Evolutionary conservation across 2,797 vertebrate genomes (phyloP), one percentile per base, ranked within the genome.

Genomic region (Phylloscopus collybita): DNA sequence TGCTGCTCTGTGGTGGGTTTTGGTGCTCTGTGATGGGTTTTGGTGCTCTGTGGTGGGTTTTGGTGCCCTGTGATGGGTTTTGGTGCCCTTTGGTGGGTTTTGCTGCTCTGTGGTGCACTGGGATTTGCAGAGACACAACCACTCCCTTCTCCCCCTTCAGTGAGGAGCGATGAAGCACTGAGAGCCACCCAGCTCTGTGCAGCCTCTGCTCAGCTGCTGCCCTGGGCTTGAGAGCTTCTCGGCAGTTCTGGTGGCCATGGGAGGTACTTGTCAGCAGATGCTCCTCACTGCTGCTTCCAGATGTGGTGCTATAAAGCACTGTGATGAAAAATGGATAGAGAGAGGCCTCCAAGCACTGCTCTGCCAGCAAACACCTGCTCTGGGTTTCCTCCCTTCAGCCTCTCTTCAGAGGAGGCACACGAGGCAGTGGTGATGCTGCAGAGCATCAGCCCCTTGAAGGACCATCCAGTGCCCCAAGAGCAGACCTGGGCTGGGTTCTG

Each of bases 341-440:
- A 27, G 27, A 49, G 50, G 22, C 54, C 47, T 67, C 49, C 34
- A 54, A 78, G 65, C 3, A 1, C 26, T 0, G 3, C 66, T 70
- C 53, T 57, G 71, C 19, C 71, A 67, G 75, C 80, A 47, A 57
- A 26, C 0, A 0, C 30, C 40, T 54, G 80, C 72, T 26, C 54
- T 6, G 1, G 30, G 18, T 23, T 25, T 78, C 27, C 38, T 51
- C 40, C 30, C 40, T 23, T 26, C 72, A 59, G 80, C 38, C 15
- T 19, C 17, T 6, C 29, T 22, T 45, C 72, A 51, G 79, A n/a
- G 32, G 32, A 76, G 32, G 20, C 6, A 1, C 0, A 2, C 0
- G 1, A 44, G 36, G 4, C 30, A 2, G 34, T 0, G 32, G 27
- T 13, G 27, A 11, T 13, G 23, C 32, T 51, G 32, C 56, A 49